These are phyloP conservation scores for Ceyx margarethae DNA, from an alignment of 2,113 vertebrate species.

Conservation along the genomic window DNA sequence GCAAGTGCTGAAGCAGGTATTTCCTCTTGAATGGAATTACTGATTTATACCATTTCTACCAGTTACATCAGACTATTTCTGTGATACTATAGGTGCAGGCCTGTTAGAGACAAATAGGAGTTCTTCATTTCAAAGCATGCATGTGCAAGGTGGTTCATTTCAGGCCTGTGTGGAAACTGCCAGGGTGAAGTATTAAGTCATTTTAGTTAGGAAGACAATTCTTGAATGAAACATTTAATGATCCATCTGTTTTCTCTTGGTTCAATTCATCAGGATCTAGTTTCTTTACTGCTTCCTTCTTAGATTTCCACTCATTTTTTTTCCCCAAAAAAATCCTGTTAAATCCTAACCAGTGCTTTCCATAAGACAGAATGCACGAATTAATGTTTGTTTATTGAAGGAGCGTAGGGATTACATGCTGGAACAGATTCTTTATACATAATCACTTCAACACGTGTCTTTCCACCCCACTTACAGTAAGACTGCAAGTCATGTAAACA, in stretches of 20 bases:
- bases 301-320: not conserved
- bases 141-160: not conserved
- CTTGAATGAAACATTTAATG: not conserved
- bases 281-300: not conserved
- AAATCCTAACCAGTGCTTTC: not conserved
- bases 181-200: not conserved
- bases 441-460: conserved; percentile 35
- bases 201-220: not conserved
- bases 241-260: not conserved
- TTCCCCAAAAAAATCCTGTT: not conserved
- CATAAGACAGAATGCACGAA: not conserved
- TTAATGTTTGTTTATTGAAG: conserved; percentile 19
- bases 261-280: not conserved
- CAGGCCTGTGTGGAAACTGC: not conserved
- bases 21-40: not conserved
- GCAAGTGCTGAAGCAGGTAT: not conserved
- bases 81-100: not conserved
- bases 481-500: not conserved
- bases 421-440: not conserved
- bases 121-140: not conserved
- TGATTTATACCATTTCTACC: not conserved
- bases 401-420: not conserved
- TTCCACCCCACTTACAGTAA: not conserved
- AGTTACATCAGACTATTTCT: not conserved
- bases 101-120: not conserved